These are phyloP conservation scores for Paedocypris sp. DNA, from an alignment of 2,113 vertebrate species.

Conservation along the genomic window DNA sequence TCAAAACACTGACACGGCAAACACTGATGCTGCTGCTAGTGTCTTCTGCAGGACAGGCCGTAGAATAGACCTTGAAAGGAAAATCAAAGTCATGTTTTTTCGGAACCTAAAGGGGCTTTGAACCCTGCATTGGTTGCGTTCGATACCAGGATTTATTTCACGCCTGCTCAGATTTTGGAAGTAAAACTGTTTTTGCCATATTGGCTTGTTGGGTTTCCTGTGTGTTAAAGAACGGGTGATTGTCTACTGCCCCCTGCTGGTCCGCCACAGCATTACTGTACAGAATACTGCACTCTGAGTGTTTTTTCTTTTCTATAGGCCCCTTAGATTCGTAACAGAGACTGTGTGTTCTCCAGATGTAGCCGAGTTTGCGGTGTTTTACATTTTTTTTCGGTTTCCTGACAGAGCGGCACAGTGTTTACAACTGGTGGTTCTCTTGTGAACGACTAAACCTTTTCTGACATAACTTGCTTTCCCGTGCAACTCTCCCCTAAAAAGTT, in stretches of 20 bases:
- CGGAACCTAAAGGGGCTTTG: constrained; percentile 19
- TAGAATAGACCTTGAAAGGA: constrained; percentile 55
- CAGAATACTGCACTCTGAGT: constrained; percentile 32
- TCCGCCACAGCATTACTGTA: constrained; percentile 8
- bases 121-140: not conserved
- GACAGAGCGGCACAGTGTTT: not conserved
- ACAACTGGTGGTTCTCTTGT: not conserved
- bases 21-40: constrained; percentile 24
- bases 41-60: constrained; percentile 43
- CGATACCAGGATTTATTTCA: not conserved
- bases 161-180: constrained; percentile 1
- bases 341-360: constrained; percentile 7
- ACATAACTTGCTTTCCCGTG: not conserved
- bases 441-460: not conserved
- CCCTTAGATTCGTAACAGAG: not conserved
- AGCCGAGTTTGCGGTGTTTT: constrained; percentile 3
- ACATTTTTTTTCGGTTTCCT: not conserved
- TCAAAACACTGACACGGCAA: constrained; percentile 30
- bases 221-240: not conserved
- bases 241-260: constrained; percentile 32
- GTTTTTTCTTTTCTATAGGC: not conserved
- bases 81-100: constrained; percentile 17
- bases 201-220: constrained; percentile 15
- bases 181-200: constrained; percentile 14
- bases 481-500: not conserved